A percentile compares a stretch with the other conserved stretches of the same genome.
phyloP scores from a whole-genome alignment of 1,140 invertebrate genomes.

The Tetraneura akinire region DNA sequence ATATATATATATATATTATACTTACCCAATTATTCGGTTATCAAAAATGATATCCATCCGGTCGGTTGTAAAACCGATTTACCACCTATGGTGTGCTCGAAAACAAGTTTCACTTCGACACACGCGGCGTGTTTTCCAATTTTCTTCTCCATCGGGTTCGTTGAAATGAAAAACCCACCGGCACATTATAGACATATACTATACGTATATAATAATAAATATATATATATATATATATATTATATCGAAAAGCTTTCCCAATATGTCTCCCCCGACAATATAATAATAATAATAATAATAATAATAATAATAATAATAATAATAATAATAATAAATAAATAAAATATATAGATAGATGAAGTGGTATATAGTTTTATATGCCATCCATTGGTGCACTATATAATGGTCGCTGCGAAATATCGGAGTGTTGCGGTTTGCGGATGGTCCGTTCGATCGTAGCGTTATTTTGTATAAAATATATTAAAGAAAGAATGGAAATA shows the following conservation, averaged over 20 bases:
- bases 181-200: background rate
- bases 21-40: background rate
- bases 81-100: background rate
- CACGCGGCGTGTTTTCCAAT: constrained; percentile 16
- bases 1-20: background rate
- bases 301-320: too few relatives aligned
- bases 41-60: background rate
- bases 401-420: too few relatives aligned
- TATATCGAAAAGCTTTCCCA: background rate
- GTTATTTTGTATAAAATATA: too few relatives aligned
- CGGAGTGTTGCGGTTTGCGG: too few relatives aligned
- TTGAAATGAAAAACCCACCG: background rate
- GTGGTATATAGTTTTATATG: too few relatives aligned
- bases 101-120: background rate
- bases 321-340: too few relatives aligned
- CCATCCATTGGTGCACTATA: too few relatives aligned
- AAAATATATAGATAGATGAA: too few relatives aligned
- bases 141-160: constrained; percentile 12
- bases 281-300: background rate
- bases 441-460: too few relatives aligned
- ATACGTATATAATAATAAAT: background rate
- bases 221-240: background rate
- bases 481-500: too few relatives aligned
- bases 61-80: background rate
- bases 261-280: background rate